Base-by-base conservation (phyloP, 2,113 vertebrate genomes). In the Phocoena sinus region DNA sequence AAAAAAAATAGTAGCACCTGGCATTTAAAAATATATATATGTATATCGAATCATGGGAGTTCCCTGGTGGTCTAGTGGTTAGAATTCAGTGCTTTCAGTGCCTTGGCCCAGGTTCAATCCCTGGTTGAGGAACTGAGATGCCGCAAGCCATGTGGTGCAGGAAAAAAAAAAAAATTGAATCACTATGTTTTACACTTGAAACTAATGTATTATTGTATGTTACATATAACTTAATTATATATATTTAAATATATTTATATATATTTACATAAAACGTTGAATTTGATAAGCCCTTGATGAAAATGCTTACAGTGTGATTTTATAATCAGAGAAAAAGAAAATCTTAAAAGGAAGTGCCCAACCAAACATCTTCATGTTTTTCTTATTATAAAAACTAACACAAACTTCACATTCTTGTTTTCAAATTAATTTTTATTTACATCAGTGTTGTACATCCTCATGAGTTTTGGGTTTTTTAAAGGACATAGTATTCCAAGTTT, bases 121-220 rank as follows among this genome's bases (percentile, higher is more conserved):
- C 56, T 58, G 56, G 56, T 58, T 21, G 17, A 20, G 56, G 18
- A 58, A 58, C 56, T 58, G 17, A 50, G 28, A 6, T 76, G 8
- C 28, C 5, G 9, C 28, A 77, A 77, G 20, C 17, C 44, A 76
- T 15, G 31, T 2, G 1, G 17, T 50, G 5, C 0, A 0, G 44
- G 0, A 3, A 76, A 76, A 47, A 31, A 47, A 31, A 70, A 67
- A 68, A 20, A 25, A 60, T 60, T 25, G 8, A 53, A n/a, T 53
- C 76, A 79, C 47, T 53, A 13, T 50, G 44, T 50, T 50, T 17
- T 23, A 53, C 18, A 53, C 47, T 12, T 79, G 18, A 79, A n/a
- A 79, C 47, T 53, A 13, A 79, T 77, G 53, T 53, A 77, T 7
- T 21, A 53, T 31, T 53, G 18, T 50, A 79, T 53, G 18, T 53